Evolutionary conservation across 2,113 vertebrate genomes (phyloP).

Genomic region (Nesospiza acunhae): DNA sequence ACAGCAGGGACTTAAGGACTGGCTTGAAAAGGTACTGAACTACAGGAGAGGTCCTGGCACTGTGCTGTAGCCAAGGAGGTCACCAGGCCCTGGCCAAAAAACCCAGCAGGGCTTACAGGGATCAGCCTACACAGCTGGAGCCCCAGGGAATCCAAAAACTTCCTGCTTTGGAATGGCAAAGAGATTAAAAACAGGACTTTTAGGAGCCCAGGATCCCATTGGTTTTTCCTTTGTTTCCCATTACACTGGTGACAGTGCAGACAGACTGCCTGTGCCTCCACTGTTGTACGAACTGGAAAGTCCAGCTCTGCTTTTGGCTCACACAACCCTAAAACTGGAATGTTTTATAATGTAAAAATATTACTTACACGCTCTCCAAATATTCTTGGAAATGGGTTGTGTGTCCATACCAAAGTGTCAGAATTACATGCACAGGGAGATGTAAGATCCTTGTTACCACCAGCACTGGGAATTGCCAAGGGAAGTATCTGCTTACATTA

Average conservation of each 20-base stretch:
- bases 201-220: neutral
- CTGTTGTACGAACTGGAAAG: neutral
- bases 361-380: neutral
- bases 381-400: neutral
- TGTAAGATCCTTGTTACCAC: neutral
- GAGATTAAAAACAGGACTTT: neutral
- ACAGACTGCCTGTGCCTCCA: accelerated
- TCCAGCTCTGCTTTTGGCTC: neutral
- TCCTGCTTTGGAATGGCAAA: neutral
- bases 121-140: neutral
- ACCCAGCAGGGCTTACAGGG: neutral
- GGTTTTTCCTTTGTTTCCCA: neutral
- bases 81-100: neutral
- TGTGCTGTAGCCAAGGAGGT: neutral
- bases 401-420: neutral
- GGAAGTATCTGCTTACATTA: neutral
- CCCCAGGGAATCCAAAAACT: neutral
- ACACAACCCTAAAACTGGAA: neutral
- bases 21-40: neutral
- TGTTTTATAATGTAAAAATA: neutral
- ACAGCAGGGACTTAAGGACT: neutral
- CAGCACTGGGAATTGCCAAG: neutral
- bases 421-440: neutral
- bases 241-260: neutral
- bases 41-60: neutral